Evolutionary conservation across 2,113 vertebrate species (phyloP).

Genomic region (Phocoena phocoena): DNA sequence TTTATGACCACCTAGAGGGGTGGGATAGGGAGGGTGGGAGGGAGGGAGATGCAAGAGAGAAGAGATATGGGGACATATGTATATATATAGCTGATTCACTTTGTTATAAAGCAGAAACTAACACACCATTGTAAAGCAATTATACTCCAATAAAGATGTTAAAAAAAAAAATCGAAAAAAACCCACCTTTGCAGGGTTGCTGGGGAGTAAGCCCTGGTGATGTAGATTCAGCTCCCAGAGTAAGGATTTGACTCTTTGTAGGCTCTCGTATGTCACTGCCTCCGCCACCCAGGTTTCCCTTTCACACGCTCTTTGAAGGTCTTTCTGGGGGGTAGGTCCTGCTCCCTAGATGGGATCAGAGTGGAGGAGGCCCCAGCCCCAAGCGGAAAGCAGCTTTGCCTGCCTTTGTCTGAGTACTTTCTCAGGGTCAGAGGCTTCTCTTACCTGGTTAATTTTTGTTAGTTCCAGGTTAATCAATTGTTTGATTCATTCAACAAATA

Average conservation of each 20-base stretch:
- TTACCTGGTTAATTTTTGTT: not conserved
- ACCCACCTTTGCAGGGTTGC: not conserved
- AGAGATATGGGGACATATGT: too few species aligned
- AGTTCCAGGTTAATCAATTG: not conserved
- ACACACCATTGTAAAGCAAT: too few species aligned
- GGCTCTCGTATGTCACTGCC: not conserved
- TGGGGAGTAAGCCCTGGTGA: not conserved
- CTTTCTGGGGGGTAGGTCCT: not conserved
- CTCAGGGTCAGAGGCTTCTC: not conserved
- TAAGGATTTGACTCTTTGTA: not conserved
- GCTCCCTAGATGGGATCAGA: not conserved
- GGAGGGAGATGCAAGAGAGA: too few species aligned
- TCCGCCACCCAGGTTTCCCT: not conserved
- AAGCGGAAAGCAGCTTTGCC: not conserved
- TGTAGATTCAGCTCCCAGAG: not conserved
- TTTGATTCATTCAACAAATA: not conserved
- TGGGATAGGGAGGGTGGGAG: too few species aligned
- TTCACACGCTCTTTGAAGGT: not conserved
- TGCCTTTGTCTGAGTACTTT: not conserved
- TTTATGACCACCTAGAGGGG: too few species aligned
- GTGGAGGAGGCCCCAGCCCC: not conserved
- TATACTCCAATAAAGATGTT: too few species aligned
- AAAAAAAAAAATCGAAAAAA: not conserved
- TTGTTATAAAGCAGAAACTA: too few species aligned
- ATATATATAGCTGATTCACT: too few species aligned